Evolutionary conservation across 2,113 vertebrate genomes (phyloP), one percentile per base, ranked within the genome.

Genomic region (Salvelinus alpinus): DNA sequence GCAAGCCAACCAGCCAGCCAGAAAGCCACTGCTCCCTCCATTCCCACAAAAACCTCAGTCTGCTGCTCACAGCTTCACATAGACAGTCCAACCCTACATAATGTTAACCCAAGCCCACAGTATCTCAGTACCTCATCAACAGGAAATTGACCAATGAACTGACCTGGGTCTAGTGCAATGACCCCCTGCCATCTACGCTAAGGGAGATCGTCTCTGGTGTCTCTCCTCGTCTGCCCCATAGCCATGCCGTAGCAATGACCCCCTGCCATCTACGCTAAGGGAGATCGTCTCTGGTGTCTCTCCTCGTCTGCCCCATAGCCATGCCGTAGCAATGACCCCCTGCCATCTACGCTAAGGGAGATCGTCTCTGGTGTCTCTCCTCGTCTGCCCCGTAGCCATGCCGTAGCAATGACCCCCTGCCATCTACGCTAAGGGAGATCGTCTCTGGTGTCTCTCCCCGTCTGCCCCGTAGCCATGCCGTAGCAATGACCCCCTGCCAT

Each of bases 391-490:
- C 25, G 25, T 25, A 25, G 24, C 24, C 24, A 24, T 24, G 24
- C 24, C 24, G n/a, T n/a, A n/a, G n/a, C n/a, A n/a, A n/a, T n/a
- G n/a, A n/a, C n/a, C n/a, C n/a, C 59, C 44, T 14, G 31, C 31
- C 72, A 57, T 82, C 20, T 80, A 75, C 78, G 70, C 31, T 74
- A 74, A 77, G 7, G 71, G 34, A 75, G 57, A 72, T 77, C 72
- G 84, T 81, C 66, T 73, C 68, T 3, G 14, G 14, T 76, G 67
- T 69, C 67, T 69, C 34, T 12, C n/a, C 16, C n/a, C n/a, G 16
- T 60, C 71, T 73, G 20, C 54, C 29, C 48, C 5, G 12, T 59
- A 76, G 64, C 59, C 62, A 24, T 22, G 34, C 4, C n/a, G 24
- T 24, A 24, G n/a, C 68, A 79, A 69, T 73, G 70, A 80, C 27